Base-by-base conservation (phyloP, 2,797 vertebrate species). In the Lemur catta region DNA sequence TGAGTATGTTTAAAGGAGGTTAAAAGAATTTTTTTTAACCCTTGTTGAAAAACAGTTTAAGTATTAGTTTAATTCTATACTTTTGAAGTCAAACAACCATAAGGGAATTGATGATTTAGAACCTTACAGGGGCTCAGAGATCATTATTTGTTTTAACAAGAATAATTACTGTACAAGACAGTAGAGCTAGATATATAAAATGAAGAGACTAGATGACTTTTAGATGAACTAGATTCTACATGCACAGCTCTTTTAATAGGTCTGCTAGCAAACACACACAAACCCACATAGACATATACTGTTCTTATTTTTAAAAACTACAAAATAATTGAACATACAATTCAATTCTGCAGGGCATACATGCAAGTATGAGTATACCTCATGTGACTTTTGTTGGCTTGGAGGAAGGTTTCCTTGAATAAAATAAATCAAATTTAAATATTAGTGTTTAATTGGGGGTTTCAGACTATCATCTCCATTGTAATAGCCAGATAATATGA, bases 361-460 rank as follows among this genome's bases (percentile, higher is more conserved):
- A 84, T 55, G 8, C 46, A 88, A 76, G 18, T 57, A 63, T 91
- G 28, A 63, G 4, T 59, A 78, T 84, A 87, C 81, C 22, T 92
- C 13, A 57, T 75, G 38, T 59, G 65, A 15, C 15, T 95, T 91
- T 94, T n/a, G 7, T 75, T 81, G 41, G 12, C 33, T 65, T 93
- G 8, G 20, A 88, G 48, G 74, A 72, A 92, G 78, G 18, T 55
- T 74, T 24, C 20, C 5, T 79, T 88, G 35, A 76, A 84, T 78
- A 43, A 96, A 97, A 67, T 79, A 86, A 85, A 85, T n/a, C 22
- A 93, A 55, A 24, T 67, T 85, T 75, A 92, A 85, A 84, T 46
- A 61, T 84, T 85, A 79, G 38, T 24, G 80, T 82, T 91, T 97
- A 93, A 75, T 41, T 81, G 3, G 17, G 26, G 8, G 61, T 76